Percentiles rank a stretch among this genome's conserved stretches.
Evolutionary conservation across 2,888 invertebrate species (phyloP).

Genomic region (Ditylenchus weischeri): DNA sequence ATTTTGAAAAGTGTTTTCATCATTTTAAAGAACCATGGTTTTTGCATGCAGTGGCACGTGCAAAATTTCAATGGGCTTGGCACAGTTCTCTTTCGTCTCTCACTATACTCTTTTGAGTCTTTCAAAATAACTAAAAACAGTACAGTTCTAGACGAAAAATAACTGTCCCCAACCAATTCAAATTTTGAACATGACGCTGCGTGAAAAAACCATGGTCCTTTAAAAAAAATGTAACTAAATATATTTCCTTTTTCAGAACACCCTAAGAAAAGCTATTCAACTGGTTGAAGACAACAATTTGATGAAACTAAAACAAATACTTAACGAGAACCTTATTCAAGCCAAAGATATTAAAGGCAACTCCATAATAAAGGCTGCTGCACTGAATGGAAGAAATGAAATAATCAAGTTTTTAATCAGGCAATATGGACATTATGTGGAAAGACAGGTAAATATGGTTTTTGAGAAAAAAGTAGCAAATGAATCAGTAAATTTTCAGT

Average conservation of each 20-base stretch:
- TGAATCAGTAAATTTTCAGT: too few species aligned
- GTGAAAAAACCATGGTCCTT: not conserved
- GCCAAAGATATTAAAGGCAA: conserved; percentile 13
- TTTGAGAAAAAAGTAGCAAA: too few species aligned
- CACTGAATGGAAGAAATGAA: not conserved
- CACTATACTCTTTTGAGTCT: too few species aligned
- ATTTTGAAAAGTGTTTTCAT: not conserved
- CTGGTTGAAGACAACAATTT: conserved; percentile 6
- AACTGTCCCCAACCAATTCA: too few species aligned
- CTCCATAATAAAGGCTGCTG: conserved; percentile 10
- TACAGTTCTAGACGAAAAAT: too few species aligned
- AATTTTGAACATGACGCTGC: too few species aligned
- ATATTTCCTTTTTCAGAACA: not conserved
- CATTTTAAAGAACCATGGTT: too few species aligned
- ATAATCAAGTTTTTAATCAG: conserved; percentile 2
- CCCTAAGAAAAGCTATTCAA: conserved; percentile 1
- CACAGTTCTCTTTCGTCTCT: too few species aligned
- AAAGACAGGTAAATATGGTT: not conserved
- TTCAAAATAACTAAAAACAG: too few species aligned
- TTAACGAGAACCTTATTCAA: conserved; percentile 8
- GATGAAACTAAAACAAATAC: not conserved
- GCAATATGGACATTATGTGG: not conserved
- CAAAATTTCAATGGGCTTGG: too few species aligned
- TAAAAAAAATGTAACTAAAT: too few species aligned
- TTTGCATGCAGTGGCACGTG: too few species aligned